Evolutionary conservation across 2,888 invertebrate species (phyloP), one percentile per base, ranked within the genome.

Genomic region (Sympetrum striolatum): DNA sequence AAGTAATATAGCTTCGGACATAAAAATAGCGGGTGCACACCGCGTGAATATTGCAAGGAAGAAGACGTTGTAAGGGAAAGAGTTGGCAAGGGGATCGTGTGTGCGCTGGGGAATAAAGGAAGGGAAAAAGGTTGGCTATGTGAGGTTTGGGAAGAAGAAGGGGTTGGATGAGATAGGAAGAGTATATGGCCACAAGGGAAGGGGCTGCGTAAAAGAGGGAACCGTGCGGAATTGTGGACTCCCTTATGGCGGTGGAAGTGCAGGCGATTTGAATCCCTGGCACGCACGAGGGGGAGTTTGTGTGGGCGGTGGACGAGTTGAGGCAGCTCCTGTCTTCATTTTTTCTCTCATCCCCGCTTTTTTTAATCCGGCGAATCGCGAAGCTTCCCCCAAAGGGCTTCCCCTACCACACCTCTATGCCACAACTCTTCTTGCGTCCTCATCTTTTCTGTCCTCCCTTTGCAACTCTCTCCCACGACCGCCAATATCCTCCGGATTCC

Each of bases 301-400:
- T 58, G 10, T 60, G 37, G 86, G 86, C 60, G 60, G 31, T 31
- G 58, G 37, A 60, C 37, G 82, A 35, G 58, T 35, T n/a, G 39
- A 22, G 82, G 58, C 53, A 60, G 82, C 82, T 91, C 90, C 90
- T 86, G 91, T 90, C 81, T 91, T 79, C 90, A 90, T 91, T 86
- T 90, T 79, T 90, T 91, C 91, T 73, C 86, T 81, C 91, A 58
- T 79, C 90, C 91, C 91, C 80, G 91, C 90, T 90, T 91, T 91
- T 91, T 91, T 86, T 92, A 90, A 90, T 91, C 91, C 80, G 90
- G 60, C 90, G 48, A 79, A 81, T 90, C 60, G 80, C 90, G 60
- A 90, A 80, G 79, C 90, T 86, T 81, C 90, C 73, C 64, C 39
- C 81, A 31, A 86, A 90, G 81, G 73, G 86, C 90, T 91, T 91